Conservation (phyloP, 2,797 vertebrate genomes). For the Phoeniculus purpureus region DNA sequence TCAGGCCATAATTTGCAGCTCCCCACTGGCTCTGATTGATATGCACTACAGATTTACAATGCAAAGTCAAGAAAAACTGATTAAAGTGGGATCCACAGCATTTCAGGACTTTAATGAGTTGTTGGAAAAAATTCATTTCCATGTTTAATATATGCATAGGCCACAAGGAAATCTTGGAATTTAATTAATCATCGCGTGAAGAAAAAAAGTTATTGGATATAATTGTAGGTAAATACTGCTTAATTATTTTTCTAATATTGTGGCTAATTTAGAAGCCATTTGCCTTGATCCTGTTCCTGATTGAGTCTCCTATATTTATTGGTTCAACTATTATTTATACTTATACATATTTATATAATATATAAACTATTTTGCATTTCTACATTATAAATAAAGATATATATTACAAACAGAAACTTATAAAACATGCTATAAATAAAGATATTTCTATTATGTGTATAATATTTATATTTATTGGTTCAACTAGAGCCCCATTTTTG, state of each 20-base stretch:
- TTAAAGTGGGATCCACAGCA: neutral
- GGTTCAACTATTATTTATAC: neutral
- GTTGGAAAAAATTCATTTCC: conserved; percentile 52
- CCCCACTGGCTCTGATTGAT: conserved; percentile 9
- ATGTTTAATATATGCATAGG: conserved; percentile 4
- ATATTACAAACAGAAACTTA: too few species aligned
- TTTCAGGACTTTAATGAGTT: conserved; percentile 8
- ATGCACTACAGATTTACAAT: conserved; percentile 14
- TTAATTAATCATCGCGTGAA: conserved; percentile 39
- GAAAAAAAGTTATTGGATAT: conserved; percentile 31
- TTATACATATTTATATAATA: too few species aligned
- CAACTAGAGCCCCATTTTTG: neutral
- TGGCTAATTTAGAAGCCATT: conserved; percentile 26
- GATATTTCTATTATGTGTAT: too few species aligned
- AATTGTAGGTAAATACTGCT: conserved; percentile 58
- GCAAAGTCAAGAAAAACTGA: conserved; percentile 30
- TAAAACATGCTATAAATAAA: too few species aligned
- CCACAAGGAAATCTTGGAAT: conserved; percentile 40
- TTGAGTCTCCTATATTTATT: conserved; percentile 22
- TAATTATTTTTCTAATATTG: conserved; percentile 56
- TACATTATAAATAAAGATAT: too few species aligned
- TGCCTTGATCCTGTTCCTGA: neutral
- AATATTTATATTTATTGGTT: neutral
- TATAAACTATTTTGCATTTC: too few species aligned
- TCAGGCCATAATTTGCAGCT: neutral